A percentile compares a stretch with the other conserved stretches of the same genome.
These are phyloP conservation scores for Thereva nobilitata DNA, from an alignment of 2,888 invertebrate species.

Conservation along the genomic window DNA sequence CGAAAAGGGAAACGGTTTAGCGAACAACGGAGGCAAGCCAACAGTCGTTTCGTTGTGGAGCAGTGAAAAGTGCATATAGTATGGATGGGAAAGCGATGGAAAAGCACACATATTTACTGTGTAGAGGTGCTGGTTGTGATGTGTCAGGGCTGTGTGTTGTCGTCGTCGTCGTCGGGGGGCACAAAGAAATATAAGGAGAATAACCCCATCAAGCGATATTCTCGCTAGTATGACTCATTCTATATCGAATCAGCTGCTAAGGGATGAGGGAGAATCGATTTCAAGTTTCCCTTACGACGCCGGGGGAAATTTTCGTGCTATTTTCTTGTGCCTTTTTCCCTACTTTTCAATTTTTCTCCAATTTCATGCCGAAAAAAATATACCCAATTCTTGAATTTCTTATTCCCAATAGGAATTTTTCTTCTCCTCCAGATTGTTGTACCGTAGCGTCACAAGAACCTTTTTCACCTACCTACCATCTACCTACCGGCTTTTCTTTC, in stretches of 20 bases:
- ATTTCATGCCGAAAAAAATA: no score
- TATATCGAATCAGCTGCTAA: background rate
- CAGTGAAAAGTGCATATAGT: no score
- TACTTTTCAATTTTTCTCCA: no score
- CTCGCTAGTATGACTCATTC: slow-evolving; percentile 34
- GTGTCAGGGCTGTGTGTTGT: background rate
- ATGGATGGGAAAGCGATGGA: background rate
- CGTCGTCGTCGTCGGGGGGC: background rate
- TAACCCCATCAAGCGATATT: slow-evolving; percentile 35
- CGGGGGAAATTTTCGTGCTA: slow-evolving; percentile 24
- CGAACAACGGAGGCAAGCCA: no score
- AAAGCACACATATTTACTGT: background rate
- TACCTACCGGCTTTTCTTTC: no score
- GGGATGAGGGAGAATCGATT: slow-evolving; percentile 32
- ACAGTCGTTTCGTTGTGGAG: no score
- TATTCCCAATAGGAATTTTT: no score
- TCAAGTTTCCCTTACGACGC: slow-evolving; percentile 7
- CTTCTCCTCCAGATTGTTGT: no score
- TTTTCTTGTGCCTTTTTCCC: background rate
- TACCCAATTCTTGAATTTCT: no score
- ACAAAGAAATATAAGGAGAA: slow-evolving; percentile 24
- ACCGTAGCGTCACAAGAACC: no score
- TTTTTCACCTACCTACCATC: no score
- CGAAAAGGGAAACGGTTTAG: no score
- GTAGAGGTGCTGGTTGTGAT: background rate